phyloP scores from a whole-genome alignment of 2,888 invertebrate species.

The Strigamia crassipes region DNA sequence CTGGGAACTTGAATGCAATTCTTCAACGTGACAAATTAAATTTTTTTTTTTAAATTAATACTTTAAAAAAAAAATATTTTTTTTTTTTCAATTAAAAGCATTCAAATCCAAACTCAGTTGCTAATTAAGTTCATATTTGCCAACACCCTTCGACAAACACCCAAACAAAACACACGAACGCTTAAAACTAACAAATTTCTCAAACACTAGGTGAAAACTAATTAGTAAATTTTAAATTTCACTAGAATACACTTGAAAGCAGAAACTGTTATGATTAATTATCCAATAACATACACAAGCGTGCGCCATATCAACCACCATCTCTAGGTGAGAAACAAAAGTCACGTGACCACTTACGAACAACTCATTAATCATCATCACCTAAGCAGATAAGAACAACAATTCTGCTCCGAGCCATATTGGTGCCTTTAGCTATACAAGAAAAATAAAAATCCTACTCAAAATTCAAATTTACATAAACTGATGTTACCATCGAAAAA shows the following conservation, averaged over 20 bases:
- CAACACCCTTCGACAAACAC: background rate
- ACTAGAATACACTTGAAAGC: background rate
- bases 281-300: constrained; percentile 1
- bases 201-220: background rate
- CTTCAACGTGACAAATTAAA: constrained; percentile 30
- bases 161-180: constrained; percentile 11
- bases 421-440: background rate
- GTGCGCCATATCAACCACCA: background rate
- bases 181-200: background rate
- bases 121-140: constrained; percentile 22
- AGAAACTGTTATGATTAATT: constrained; percentile 14
- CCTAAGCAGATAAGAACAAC: background rate
- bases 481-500: background rate
- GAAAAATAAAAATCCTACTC: constrained; percentile 16
- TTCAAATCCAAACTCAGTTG: background rate
- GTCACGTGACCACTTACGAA: constrained; percentile 28
- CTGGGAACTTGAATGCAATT: constrained; percentile 15
- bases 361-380: constrained; percentile 29
- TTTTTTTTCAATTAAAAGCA: background rate
- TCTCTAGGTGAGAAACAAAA: constrained; percentile 32
- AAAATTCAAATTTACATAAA: background rate
- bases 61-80: background rate
- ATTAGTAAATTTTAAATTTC: constrained; percentile 11
- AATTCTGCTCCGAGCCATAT: background rate
- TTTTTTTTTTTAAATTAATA: background rate